Conservation (phyloP, 2,113 vertebrate species). For the Ptilorrhoa leucosticta region DNA sequence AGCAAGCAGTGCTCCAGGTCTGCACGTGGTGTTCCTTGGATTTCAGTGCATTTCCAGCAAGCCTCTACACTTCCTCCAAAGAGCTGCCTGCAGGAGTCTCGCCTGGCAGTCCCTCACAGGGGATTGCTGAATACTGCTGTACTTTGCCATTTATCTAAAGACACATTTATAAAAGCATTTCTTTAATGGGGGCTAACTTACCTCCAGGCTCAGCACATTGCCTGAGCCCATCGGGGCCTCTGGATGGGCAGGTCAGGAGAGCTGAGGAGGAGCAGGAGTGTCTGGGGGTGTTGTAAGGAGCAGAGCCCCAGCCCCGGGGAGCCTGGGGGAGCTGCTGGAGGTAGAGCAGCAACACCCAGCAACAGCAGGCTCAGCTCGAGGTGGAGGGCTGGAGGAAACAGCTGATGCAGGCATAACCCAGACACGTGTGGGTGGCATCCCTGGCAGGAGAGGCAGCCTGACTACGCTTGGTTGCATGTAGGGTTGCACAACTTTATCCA, state of each 20-base stretch:
- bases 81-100: neutral
- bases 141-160: neutral
- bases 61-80: neutral
- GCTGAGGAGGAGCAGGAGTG: neutral
- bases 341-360: neutral
- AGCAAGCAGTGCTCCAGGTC: neutral
- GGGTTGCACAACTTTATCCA: constrained; percentile 31
- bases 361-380: neutral
- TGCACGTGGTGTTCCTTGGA: neutral
- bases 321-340: neutral
- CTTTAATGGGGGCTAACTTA: neutral
- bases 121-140: neutral
- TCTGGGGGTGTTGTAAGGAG: neutral
- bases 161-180: neutral
- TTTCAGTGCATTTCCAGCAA: neutral
- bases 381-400: neutral
- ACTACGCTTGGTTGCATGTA: neutral
- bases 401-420: constrained; percentile 40
- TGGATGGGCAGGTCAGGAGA: neutral
- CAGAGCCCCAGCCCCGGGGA: neutral
- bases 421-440: constrained; percentile 33
- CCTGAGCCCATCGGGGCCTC: neutral
- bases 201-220: neutral
- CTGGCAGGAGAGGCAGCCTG: constrained; percentile 22
- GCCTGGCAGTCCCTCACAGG: neutral